Evolutionary conservation across 1,140 invertebrate species (phyloP).

Genomic region (Formica exsecta): DNA sequence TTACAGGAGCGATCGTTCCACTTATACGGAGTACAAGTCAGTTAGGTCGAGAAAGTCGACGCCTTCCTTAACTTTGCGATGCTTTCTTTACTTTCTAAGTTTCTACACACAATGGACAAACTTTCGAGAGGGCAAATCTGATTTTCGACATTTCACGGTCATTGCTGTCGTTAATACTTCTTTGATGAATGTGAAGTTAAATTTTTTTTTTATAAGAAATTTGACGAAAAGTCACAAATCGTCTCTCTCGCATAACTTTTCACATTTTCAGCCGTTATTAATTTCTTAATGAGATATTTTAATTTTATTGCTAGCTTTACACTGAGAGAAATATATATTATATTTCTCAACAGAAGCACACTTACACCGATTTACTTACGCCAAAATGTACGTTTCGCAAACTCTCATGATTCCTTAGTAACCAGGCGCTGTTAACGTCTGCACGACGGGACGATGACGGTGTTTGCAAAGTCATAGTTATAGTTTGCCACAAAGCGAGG

Average conservation of each 20-base stretch:
- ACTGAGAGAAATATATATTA: not conserved
- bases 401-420: slow-evolving; percentile 27
- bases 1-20: not conserved
- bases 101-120: not conserved
- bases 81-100: not conserved
- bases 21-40: not conserved
- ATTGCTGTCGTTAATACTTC: not conserved
- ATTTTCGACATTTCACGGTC: not conserved
- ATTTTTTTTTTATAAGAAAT: not conserved
- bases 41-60: not conserved
- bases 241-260: too few species aligned
- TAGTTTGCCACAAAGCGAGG: slow-evolving; percentile 45
- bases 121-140: not conserved
- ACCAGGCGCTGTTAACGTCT: slow-evolving; percentile 27
- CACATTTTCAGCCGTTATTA: too few species aligned
- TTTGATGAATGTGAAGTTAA: not conserved
- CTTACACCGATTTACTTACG: not conserved
- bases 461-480: slow-evolving; percentile 61
- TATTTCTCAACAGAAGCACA: not conserved
- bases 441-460: not conserved
- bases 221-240: not conserved
- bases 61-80: not conserved
- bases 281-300: too few species aligned
- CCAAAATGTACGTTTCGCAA: slow-evolving; percentile 46
- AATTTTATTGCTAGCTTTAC: not conserved